Evolutionary conservation across 2,888 invertebrate genomes (phyloP).

Genomic region (Idaea straminata): DNA sequence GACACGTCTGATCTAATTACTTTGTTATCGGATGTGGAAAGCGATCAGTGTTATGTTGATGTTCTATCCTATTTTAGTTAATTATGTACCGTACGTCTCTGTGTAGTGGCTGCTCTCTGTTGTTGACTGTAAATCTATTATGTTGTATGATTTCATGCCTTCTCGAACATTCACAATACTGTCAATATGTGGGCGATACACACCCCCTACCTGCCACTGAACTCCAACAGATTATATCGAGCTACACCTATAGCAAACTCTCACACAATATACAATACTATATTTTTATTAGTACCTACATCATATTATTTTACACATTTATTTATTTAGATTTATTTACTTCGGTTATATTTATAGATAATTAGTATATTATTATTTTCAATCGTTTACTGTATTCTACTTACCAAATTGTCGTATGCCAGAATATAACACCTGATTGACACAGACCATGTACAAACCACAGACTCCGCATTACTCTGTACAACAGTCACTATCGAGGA

Average conservation of each 20-base stretch:
- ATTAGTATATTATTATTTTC: not conserved
- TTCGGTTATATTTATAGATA: slow-evolving; percentile 9
- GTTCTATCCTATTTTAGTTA: slow-evolving; percentile 72
- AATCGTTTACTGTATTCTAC: slow-evolving; percentile 13
- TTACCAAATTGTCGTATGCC: slow-evolving; percentile 30
- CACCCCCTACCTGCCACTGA: slow-evolving; percentile 74
- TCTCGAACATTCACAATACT: slow-evolving; percentile 79
- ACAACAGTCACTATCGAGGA: slow-evolving; percentile 55
- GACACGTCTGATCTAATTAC: slow-evolving; percentile 45
- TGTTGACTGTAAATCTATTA: slow-evolving; percentile 78
- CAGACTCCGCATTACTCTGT: slow-evolving; percentile 61
- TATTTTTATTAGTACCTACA: slow-evolving; percentile 32
- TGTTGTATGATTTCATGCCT: slow-evolving; percentile 79
- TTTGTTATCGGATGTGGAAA: slow-evolving; percentile 36
- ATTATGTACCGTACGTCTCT: slow-evolving; percentile 72
- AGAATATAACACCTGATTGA: slow-evolving; percentile 45
- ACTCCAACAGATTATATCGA: slow-evolving; percentile 77
- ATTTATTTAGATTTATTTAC: slow-evolving; percentile 14
- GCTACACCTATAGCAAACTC: slow-evolving; percentile 74
- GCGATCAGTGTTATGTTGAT: slow-evolving; percentile 60
- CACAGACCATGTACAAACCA: slow-evolving; percentile 43
- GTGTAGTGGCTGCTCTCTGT: slow-evolving; percentile 81
- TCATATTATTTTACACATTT: slow-evolving; percentile 13
- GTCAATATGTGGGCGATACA: slow-evolving; percentile 71
- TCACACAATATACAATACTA: slow-evolving; percentile 71